Conservation (phyloP, 2,797 vertebrate species). For the Diglossa cyanea region DNA sequence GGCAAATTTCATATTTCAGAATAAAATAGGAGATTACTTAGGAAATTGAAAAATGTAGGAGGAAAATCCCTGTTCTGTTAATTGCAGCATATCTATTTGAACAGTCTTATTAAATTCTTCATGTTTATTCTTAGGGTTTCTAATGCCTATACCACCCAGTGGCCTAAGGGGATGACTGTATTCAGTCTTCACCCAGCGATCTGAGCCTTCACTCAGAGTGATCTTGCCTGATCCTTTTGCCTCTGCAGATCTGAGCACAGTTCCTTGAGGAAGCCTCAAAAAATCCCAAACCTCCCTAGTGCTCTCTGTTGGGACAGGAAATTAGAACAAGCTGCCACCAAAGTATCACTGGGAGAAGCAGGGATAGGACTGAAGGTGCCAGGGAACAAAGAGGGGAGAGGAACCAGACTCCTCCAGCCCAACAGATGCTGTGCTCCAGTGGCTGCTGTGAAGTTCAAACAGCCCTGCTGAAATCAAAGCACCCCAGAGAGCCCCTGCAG, state of each 20-base stretch:
- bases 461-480: background rate
- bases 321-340: background rate
- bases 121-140: background rate
- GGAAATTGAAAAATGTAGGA: background rate
- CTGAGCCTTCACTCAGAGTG: background rate
- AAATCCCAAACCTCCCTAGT: background rate
- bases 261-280: background rate
- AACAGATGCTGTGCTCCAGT: background rate
- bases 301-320: background rate
- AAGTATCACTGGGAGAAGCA: rapidly evolving
- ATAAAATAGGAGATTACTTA: background rate
- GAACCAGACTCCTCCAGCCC: background rate
- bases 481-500: background rate
- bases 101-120: background rate
- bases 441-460: background rate
- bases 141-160: background rate
- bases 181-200: background rate
- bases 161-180: background rate
- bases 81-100: background rate
- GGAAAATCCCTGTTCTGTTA: background rate
- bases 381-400: background rate
- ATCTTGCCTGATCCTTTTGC: background rate
- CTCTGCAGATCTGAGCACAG: background rate
- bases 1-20: background rate
- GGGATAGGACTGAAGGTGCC: background rate